Evolutionary conservation across 53 echinoderm and acorn worm genomes (phyloP).

Genomic region (Astropecten irregularis): DNA sequence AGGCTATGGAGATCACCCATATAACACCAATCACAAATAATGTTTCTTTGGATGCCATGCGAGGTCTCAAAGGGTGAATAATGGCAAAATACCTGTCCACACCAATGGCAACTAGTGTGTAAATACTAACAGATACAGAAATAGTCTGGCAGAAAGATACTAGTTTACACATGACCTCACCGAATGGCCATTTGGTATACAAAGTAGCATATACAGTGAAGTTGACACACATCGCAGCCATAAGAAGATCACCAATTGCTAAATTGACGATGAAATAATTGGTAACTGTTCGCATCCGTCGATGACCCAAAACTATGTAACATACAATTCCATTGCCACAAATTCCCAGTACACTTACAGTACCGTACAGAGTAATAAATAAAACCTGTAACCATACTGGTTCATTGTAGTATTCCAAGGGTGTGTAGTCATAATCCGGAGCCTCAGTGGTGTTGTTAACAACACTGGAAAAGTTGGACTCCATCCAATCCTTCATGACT

Average conservation of each 20-base stretch:
- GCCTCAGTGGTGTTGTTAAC: conserved; percentile 10
- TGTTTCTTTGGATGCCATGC: conserved; percentile 77
- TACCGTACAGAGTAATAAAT: conserved; percentile 67
- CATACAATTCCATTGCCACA: conserved; percentile 91
- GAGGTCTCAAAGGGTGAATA: conserved; percentile 78
- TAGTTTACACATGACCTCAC: conserved; percentile 83
- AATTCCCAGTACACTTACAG: conserved; percentile 80
- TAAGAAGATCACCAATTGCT: conserved; percentile 86
- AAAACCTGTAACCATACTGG: conserved; percentile 81
- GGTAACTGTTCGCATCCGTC: conserved; percentile 93
- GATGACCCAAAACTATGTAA: conserved; percentile 91
- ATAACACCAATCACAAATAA: conserved; percentile 70
- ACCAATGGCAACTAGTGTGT: conserved; percentile 93
- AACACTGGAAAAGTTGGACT: background rate
- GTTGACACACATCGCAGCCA: conserved; percentile 94
- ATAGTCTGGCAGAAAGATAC: conserved; percentile 89
- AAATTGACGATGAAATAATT: conserved; percentile 98
- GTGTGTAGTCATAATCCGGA: conserved; percentile 5
- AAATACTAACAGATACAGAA: conserved; percentile 93
- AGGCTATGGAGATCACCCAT: conserved; percentile 72
- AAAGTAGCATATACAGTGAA: conserved; percentile 87
- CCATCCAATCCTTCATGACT: background rate
- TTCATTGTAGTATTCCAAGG: conserved; percentile 62
- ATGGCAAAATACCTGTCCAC: conserved; percentile 95
- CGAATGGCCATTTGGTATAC: conserved; percentile 85